Evolutionary conservation across 2,113 vertebrate species (phyloP).

Genomic region (Petaurus breviceps): DNA sequence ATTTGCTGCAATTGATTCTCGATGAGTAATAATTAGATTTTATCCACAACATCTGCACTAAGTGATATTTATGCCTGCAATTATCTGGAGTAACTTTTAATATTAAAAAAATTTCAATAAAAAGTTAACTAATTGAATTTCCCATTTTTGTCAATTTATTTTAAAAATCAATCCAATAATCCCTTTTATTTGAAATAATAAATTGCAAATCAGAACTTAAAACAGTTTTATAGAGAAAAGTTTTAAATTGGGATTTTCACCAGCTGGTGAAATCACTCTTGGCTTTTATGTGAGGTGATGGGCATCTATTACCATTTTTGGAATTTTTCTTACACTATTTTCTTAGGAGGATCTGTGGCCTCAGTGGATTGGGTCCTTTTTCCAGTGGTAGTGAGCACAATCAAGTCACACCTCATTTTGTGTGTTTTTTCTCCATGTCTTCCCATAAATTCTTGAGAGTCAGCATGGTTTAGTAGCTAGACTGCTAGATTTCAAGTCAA

Average conservation of each 20-base stretch:
- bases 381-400: neutral
- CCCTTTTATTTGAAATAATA: conserved; percentile 53
- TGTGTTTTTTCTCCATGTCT: neutral
- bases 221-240: conserved; percentile 57
- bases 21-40: conserved; percentile 65
- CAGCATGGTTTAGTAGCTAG: neutral
- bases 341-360: conserved; percentile 59
- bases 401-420: neutral
- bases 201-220: conserved; percentile 47
- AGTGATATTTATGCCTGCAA: conserved; percentile 52
- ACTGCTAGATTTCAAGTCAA: neutral
- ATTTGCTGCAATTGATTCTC: conserved; percentile 60
- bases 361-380: neutral
- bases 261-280: conserved; percentile 64
- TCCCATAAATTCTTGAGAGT: neutral
- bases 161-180: conserved; percentile 43
- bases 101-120: conserved; percentile 39
- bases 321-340: conserved; percentile 57
- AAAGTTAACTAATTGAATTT: conserved; percentile 38
- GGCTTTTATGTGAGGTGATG: conserved; percentile 30
- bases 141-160: neutral
- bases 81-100: conserved; percentile 45
- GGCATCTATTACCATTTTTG: conserved; percentile 58
- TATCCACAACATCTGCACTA: conserved; percentile 44
- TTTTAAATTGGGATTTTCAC: conserved; percentile 67